These are phyloP conservation scores for Onychomys leucogaster DNA, from an alignment of 2,797 vertebrate species.

Conservation along the genomic window DNA sequence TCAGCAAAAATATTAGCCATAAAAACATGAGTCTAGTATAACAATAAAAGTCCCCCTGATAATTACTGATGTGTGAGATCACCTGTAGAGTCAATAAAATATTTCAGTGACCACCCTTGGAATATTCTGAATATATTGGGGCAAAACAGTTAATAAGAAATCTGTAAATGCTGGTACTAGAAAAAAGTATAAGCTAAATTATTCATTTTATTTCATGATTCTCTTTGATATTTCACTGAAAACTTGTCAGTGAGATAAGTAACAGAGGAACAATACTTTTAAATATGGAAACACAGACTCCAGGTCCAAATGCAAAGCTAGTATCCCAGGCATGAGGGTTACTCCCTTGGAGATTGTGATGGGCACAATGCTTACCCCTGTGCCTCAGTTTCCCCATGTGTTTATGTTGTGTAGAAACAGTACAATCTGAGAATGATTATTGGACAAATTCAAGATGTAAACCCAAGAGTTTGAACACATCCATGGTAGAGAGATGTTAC, in stretches of 20 bases:
- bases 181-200: slow-evolving; percentile 4
- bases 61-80: too few relatives aligned
- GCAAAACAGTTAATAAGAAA: not conserved
- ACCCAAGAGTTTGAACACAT: not conserved
- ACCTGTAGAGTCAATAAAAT: not conserved
- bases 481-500: not conserved
- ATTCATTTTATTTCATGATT: not conserved
- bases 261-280: not conserved
- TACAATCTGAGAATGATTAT: not conserved
- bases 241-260: not conserved
- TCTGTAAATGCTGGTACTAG: not conserved
- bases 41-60: not conserved
- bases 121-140: slow-evolving; percentile 14
- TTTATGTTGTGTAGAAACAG: not conserved
- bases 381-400: not conserved
- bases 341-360: not conserved
- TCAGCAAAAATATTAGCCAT: not conserved
- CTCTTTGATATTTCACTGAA: not conserved
- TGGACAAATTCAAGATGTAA: not conserved
- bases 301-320: not conserved
- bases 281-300: not conserved
- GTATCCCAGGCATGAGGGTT: not conserved
- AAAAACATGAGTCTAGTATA: rapidly evolving
- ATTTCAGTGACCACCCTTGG: not conserved
- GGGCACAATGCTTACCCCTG: not conserved